phyloP scores from a whole-genome alignment of 2,797 vertebrate genomes.

The Parambassis ranga region DNA sequence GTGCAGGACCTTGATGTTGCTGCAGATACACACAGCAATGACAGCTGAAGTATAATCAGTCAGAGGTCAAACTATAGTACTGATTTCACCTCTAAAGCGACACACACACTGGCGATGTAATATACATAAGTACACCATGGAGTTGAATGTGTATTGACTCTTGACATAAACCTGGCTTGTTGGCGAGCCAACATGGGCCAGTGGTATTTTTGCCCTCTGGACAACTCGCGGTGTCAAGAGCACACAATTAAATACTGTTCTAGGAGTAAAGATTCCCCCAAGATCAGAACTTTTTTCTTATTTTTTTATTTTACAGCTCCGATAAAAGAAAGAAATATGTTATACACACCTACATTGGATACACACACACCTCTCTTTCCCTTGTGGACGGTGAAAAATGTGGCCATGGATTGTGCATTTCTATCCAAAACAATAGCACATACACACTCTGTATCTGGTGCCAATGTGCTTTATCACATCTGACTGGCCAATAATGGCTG shows the following conservation, averaged over 20 bases:
- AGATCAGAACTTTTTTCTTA: too few species aligned
- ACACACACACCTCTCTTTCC: background rate
- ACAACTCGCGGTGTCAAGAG: too few species aligned
- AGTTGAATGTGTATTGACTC: too few species aligned
- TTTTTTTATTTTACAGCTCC: too few species aligned
- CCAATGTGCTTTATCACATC: slow-evolving; percentile 46
- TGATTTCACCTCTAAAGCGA: slow-evolving; percentile 4
- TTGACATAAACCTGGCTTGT: too few species aligned
- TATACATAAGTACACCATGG: too few species aligned
- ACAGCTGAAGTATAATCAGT: slow-evolving; percentile 37
- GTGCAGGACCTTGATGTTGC: slow-evolving; percentile 24
- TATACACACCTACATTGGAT: too few species aligned
- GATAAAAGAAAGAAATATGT: too few species aligned
- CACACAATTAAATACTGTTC: too few species aligned
- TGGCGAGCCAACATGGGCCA: too few species aligned
- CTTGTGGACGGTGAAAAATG: slow-evolving; percentile 2
- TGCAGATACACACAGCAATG: slow-evolving; percentile 35
- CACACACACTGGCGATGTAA: background rate
- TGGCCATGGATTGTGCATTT: background rate
- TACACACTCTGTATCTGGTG: slow-evolving; percentile 22
- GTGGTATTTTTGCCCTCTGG: too few species aligned
- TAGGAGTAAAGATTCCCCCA: too few species aligned
- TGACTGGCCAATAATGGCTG: slow-evolving; percentile 56
- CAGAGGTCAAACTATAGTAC: slow-evolving; percentile 22
- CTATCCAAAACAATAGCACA: slow-evolving; percentile 4